These are phyloP conservation scores for Brachionus plicatilis DNA, from an alignment of 1,140 invertebrate genomes.

Conservation along the genomic window DNA sequence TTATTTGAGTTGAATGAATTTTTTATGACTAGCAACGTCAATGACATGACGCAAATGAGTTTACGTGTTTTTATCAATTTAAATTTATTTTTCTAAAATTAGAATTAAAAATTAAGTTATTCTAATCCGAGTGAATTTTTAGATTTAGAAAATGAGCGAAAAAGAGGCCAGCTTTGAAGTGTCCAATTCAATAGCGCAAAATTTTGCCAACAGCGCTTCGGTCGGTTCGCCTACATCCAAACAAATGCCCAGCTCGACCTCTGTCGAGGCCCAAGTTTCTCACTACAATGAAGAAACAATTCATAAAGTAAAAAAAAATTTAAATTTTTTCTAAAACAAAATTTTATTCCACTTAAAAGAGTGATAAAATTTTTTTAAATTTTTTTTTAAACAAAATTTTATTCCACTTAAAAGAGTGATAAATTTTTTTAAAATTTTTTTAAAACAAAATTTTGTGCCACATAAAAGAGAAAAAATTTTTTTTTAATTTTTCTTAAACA, in stretches of 20 bases:
- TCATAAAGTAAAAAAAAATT: background rate
- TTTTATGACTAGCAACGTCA: background rate
- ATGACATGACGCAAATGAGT: background rate
- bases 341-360: conserved; percentile 56
- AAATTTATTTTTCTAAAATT: background rate
- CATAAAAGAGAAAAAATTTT: too few relatives aligned
- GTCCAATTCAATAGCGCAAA: background rate
- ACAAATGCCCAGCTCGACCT: background rate
- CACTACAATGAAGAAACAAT: conserved; percentile 31
- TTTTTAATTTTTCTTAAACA: too few relatives aligned
- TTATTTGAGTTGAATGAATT: background rate
- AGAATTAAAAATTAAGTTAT: background rate
- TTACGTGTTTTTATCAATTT: background rate
- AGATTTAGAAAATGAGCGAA: background rate
- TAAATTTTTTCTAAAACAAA: background rate
- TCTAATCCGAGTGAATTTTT: background rate
- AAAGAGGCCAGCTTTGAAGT: background rate
- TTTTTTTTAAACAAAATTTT: too few relatives aligned
- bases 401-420: too few relatives aligned
- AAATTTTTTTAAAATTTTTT: too few relatives aligned
- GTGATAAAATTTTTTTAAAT: too few relatives aligned
- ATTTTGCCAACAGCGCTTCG: background rate
- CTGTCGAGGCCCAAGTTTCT: background rate
- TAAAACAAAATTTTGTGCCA: too few relatives aligned
- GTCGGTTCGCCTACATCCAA: background rate